Evolutionary conservation across 2,888 invertebrate genomes (phyloP), one percentile per base, ranked within the genome.

Genomic region (Chymomyza caudatula): DNA sequence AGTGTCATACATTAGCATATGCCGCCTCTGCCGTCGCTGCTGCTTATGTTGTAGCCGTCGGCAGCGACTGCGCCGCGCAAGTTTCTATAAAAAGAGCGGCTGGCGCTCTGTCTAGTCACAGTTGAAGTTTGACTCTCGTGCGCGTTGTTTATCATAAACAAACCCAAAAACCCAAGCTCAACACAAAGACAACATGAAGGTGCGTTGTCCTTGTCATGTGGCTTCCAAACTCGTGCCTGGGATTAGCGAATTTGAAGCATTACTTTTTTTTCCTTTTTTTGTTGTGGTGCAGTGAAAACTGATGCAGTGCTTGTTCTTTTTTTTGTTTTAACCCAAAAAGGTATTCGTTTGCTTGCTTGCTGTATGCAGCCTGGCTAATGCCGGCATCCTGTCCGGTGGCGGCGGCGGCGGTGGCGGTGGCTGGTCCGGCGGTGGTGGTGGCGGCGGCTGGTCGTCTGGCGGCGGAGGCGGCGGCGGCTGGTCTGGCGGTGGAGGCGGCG

Each of bases 311-410:
- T 51, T 23, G 44, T 57, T 55, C 15, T 57, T 56, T 15, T 25
- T 23, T 43, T 62, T 66, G 44, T 61, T 22, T 63, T 61, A 47
- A 37, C 55, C 25, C 5, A 56, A 51, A 25, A 73, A 85, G 85
- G 78, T 85, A 71, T 83, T 85, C 69, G 79, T 85, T 69, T 85
- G 85, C 71, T 77, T 85, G 78, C 81, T 85, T 22, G 85, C 83
- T 63, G 77, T 67, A 22, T 83, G 83, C 75, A 73, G 79, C 63
- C 55, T 81, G 74, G 83, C 83, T 60, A 81, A 79, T 13, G 84
- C 79, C 6, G 84, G 84, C 57, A 81, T 85, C 75, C 75, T 85
- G 54, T 73, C 78, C 60, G 73, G 75, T n/a, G n/a, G 15, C 29
- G 78, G 80, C 47, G 65, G 71, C 4, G 66, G 74, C 43, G 69